A percentile compares a stretch with the other conserved stretches of the same genome.
Evolutionary conservation across 2,113 vertebrate species (phyloP).

Genomic region (Elgaria multicarinata): DNA sequence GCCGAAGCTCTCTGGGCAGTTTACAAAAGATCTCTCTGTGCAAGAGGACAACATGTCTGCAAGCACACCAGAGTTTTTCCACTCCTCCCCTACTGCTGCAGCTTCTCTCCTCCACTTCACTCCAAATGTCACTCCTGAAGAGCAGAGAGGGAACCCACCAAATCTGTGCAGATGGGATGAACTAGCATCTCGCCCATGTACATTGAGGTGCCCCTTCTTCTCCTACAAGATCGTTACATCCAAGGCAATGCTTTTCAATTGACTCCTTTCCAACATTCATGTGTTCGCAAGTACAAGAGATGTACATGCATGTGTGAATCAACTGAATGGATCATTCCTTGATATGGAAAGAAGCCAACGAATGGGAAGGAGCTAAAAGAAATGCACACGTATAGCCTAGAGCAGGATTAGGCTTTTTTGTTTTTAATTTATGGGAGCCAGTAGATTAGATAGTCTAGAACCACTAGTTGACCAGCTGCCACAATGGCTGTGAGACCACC

Average conservation of each 20-base stretch:
- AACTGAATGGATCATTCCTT: not conserved
- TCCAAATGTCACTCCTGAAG: not conserved
- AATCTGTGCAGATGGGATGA: too few species aligned
- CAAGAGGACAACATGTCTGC: not conserved
- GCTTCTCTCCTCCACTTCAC: not conserved
- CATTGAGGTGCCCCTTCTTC: not conserved
- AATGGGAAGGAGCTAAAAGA: not conserved
- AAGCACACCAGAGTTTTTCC: not conserved
- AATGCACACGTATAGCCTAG: not conserved
- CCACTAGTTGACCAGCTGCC: not conserved
- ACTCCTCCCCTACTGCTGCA: not conserved
- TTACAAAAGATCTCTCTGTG: too few species aligned
- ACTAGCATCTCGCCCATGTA: too few species aligned
- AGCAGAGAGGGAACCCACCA: too few species aligned
- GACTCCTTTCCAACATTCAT: not conserved
- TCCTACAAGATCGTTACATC: not conserved
- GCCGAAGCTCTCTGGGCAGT: too few species aligned
- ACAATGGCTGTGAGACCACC: not conserved
- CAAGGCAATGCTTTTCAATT: not conserved
- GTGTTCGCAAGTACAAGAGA: not conserved
- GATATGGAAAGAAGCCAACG: not conserved
- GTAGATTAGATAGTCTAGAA: not conserved
- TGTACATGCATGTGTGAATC: not conserved
- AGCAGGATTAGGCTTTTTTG: not conserved
- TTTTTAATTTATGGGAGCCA: not conserved